phyloP scores from a whole-genome alignment of 2,888 invertebrate genomes.

The Nipponacmea schrenckii region DNA sequence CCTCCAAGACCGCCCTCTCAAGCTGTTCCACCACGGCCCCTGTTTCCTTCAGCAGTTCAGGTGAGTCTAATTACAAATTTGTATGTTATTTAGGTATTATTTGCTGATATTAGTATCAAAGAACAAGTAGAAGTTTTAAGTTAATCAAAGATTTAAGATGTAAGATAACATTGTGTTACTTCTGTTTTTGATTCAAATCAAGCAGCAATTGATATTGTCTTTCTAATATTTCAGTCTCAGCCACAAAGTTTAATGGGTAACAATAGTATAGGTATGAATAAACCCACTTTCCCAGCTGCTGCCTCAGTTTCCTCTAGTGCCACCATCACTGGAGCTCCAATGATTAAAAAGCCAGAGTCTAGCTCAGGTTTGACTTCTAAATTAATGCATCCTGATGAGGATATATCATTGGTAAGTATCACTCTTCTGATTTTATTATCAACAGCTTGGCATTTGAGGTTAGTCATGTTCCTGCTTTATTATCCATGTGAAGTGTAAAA shows the following conservation, averaged over 20 bases:
- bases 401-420: constrained; percentile 63
- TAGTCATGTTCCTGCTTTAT: not conserved
- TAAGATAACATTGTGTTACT: not conserved
- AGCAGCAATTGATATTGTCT: too few species aligned
- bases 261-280: constrained; percentile 32
- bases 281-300: constrained; percentile 62
- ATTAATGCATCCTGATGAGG: constrained; percentile 66
- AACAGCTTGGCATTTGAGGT: not conserved
- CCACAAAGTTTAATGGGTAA: constrained; percentile 28
- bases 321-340: constrained; percentile 62
- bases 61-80: constrained; percentile 32
- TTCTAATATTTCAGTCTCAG: constrained; percentile 13
- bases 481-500: not conserved
- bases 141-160: too few species aligned
- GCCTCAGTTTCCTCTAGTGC: constrained; percentile 43
- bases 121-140: too few species aligned
- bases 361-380: constrained; percentile 65
- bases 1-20: constrained; percentile 36
- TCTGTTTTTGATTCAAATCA: not conserved
- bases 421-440: not conserved
- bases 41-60: constrained; percentile 62
- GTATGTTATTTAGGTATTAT: too few species aligned
- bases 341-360: constrained; percentile 65
- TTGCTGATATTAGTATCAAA: not conserved
- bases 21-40: constrained; percentile 53